These are phyloP conservation scores for Megastigmus dorsalis DNA, from an alignment of 2,888 invertebrate genomes.

Conservation along the genomic window DNA sequence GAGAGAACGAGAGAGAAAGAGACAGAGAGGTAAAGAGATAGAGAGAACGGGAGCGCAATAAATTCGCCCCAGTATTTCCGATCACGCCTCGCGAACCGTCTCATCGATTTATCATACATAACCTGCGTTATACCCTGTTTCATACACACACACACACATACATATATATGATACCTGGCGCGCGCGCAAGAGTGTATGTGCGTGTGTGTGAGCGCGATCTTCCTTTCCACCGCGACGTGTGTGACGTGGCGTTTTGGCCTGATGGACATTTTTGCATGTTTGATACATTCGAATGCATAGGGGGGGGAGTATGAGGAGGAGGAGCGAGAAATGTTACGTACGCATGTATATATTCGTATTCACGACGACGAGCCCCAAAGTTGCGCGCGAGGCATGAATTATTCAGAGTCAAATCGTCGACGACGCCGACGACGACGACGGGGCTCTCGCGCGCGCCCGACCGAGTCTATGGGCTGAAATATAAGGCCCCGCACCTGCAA, in stretches of 20 bases:
- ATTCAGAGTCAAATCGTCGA: conserved; percentile 47
- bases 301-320: background rate
- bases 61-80: conserved; percentile 24
- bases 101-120: conserved; percentile 38
- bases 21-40: no score
- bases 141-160: background rate
- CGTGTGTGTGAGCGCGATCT: no score
- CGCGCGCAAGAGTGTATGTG: background rate
- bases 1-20: no score
- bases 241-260: conserved; percentile 18
- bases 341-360: conserved; percentile 34
- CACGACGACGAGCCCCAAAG: conserved; percentile 37
- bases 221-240: no score
- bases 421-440: no score
- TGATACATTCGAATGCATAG: conserved; percentile 31
- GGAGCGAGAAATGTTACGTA: no score
- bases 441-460: no score
- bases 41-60: no score
- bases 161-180: background rate
- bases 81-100: background rate
- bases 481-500: conserved; percentile 38
- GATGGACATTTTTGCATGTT: conserved; percentile 44
- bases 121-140: background rate
- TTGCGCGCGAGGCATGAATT: conserved; percentile 42
- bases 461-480: background rate